Conservation (phyloP, 2,797 vertebrate species). For the Mionectes olivaceus region DNA sequence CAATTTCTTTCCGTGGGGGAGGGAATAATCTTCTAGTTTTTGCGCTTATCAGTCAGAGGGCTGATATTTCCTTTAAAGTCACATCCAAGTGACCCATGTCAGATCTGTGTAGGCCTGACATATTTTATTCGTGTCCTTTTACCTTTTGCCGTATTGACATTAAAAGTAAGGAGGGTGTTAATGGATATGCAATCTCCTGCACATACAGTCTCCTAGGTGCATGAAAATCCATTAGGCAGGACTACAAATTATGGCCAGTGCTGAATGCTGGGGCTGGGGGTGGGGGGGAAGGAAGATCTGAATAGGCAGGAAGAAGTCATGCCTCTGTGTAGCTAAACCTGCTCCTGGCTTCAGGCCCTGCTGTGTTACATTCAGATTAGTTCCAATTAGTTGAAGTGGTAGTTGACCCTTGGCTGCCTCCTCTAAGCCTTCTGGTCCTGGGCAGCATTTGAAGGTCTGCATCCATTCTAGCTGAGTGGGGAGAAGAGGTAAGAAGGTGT, state of each 20-base stretch:
- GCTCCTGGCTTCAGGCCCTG: background rate
- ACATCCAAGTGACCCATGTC: background rate
- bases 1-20: background rate
- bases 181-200: background rate
- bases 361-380: slow-evolving; percentile 25
- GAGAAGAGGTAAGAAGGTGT: background rate
- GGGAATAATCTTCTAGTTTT: background rate
- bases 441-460: background rate
- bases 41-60: background rate
- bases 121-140: background rate
- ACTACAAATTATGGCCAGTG: background rate
- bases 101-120: background rate
- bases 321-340: slow-evolving; percentile 28
- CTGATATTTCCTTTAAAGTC: background rate
- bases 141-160: background rate
- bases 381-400: slow-evolving; percentile 36
- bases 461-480: background rate
- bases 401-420: slow-evolving; percentile 57
- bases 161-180: background rate
- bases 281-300: background rate
- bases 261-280: background rate
- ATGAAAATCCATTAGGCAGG: background rate
- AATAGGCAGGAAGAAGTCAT: background rate
- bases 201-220: background rate
- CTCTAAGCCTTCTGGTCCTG: background rate